Evolutionary conservation across 2,113 vertebrate species (phyloP).

Genomic region (Alosa alosa): DNA sequence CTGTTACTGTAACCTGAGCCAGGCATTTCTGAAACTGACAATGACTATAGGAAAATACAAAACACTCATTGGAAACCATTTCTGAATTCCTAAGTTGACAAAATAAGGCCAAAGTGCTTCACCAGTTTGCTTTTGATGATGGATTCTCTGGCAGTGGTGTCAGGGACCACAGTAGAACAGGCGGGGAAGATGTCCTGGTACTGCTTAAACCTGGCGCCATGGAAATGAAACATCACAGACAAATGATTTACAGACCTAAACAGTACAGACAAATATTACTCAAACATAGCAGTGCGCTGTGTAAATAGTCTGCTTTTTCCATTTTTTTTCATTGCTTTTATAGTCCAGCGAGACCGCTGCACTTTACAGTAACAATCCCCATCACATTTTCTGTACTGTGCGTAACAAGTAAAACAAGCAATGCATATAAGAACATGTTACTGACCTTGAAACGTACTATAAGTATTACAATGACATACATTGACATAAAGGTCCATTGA

Average conservation of each 20-base stretch:
- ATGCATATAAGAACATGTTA: neutral
- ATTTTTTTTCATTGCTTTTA: neutral
- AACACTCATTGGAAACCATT: too few species aligned
- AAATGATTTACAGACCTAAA: neutral
- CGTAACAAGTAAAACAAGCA: neutral
- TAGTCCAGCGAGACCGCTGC: too few species aligned
- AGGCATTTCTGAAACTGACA: neutral
- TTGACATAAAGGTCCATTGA: neutral
- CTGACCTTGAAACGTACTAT: neutral
- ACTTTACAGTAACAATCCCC: neutral
- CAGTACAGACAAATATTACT: neutral
- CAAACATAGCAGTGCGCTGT: neutral
- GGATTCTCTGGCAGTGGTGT: neutral
- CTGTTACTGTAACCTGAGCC: neutral
- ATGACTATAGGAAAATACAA: neutral
- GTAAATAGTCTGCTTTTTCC: neutral
- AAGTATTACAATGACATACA: neutral
- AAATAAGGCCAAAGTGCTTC: neutral
- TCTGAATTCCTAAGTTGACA: neutral
- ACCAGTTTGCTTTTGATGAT: constrained; percentile 22
- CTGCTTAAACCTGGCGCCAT: constrained; percentile 19
- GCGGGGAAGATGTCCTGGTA: constrained; percentile 22
- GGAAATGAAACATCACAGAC: neutral
- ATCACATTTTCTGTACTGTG: neutral
- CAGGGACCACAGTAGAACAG: neutral